Base-by-base conservation (phyloP, 2,113 vertebrate species). In the Dolichotis patagonum region DNA sequence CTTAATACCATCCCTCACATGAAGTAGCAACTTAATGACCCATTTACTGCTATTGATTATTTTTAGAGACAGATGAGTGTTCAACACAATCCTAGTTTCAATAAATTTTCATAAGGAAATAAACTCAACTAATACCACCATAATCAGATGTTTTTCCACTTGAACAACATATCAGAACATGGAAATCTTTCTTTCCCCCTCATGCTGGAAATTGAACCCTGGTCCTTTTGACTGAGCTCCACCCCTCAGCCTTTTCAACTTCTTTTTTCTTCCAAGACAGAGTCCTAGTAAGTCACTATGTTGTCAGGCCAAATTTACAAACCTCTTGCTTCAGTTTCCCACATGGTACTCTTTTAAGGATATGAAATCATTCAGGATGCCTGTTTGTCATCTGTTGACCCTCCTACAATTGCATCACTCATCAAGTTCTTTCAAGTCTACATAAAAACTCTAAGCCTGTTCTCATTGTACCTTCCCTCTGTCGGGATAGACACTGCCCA, bases 51-150 rank as follows among this genome's bases (percentile, higher is more conserved):
- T 38, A 87, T 0, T 71, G 19, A 69, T 16, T 77, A 3, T 77
- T 94, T 82, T 87, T 88, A 94, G 65, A 56, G 14, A 81, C 32
- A 90, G 71, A 28, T 0, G 8, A 62, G 26, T 46, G 2, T 75
- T 38, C 35, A 62, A 54, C 81, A 88, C 30, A 92, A 5, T 88
- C 54, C 32, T 35, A 77, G 28, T 24, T 26, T 73, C 78, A 75
- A 43, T 32, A 93, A 7, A 82, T 87, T 87, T 92, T 77, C 19
- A 78, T 78, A 77, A 80, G 52, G 10, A 94, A 96, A 67, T 90
- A 67, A 81, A 38, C 35, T 32, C n/a, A 83, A 52, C 24, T 73
- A 91, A 35, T 49, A 78, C 56, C 43, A 63, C n/a, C 7, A 77
- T 86, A 54, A 80, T 77, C 73, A 88, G 85, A 88, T 52, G 30